Base-by-base conservation (phyloP, 1,140 invertebrate species). In the Dendrolimus kikuchii region DNA sequence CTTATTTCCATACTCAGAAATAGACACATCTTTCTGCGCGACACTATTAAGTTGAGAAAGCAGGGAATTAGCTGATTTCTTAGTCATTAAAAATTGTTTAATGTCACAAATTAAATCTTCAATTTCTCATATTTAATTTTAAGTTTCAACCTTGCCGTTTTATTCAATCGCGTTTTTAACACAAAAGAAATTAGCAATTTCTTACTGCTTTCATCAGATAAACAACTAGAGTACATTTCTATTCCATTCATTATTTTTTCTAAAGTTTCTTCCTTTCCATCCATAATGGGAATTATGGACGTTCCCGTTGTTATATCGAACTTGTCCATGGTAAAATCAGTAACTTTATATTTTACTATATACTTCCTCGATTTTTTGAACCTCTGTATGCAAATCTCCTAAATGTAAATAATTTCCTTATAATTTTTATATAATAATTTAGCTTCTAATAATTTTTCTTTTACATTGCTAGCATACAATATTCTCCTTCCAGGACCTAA, bases 171-270 rank as follows among this genome's bases (percentile, higher is more conserved):
- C 37, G 45, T 46, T 23, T 46, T 46, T 36, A 46, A 2, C 23
- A 46, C 45, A 46, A 36, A 46, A 7, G 45, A 7, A 46, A 46
- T 46, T 23, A 46, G 10, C 5, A 46, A 46, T 23, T 36, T 46
- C 5, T 46, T 46, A 23, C 5, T 46, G 6, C 38, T 8, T 7
- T 46, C 45, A 46, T 46, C 45, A 7, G 6, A 7, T 8, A 46
- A 23, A 46, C 45, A 46, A 23, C 45, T 46, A 6, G 6, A 4
- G 5, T 46, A 46, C 45, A 46, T 46, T 36, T 46, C 45, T 7
- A 46, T 8, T 6, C 45, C 45, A 5, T 2, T 2, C 7, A 23
- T 46, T 7, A 46, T 46, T 23, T 1, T 46, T 46, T 46, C 45
- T 5, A 8, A 7, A 23, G 45, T 46, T 8, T 46, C 10, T 5